Evolutionary conservation across 2,113 vertebrate species (phyloP), one percentile per base, ranked within the genome.

Genomic region (Tamias sibiricus): DNA sequence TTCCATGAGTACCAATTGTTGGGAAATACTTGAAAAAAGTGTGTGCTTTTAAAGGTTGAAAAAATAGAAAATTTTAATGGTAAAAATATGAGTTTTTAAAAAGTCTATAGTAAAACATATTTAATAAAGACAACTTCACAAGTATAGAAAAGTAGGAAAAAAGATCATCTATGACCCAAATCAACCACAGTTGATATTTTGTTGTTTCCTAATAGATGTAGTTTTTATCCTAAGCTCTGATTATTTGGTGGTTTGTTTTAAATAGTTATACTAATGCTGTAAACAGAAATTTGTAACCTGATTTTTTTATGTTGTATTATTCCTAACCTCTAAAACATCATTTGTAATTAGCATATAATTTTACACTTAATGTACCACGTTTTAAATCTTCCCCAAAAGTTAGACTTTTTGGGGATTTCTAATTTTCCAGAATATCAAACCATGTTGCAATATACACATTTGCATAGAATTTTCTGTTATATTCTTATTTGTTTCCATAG

Each of bases 401-500:
- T 75, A 35, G 20, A 44, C 7, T 49, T 90, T 75, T 35, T 1
- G 2, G 6, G 2, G 84, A 71, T 49, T 83, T 74, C 24, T 87
- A 84, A 64, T 79, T 87, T 92, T 86, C 40, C 35, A 69, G 30
- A 52, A 66, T 84, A 90, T 76, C 66, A 84, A 80, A 35, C 37
- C 87, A 75, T 88, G 8, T 54, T 81, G 11, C 17, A 66, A 69
- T 75, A 37, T 49, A 75, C 71, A 14, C 47, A 62, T 52, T 79
- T 91, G 26, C 22, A 85, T 72, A 26, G 81, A 85, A 4, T 81
- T 88, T 81, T 52, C 47, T 82, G 57, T 85, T 47, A 2, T 54
- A 82, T 91, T 95, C 57, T 92, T 71, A 79, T 80, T 96, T 95
- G 85, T 82, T 96, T 85, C 12, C 44, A 82, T 40, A 49, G 17